Evolutionary conservation across 2,888 invertebrate species (phyloP), one percentile per base, ranked within the genome.

Genomic region (Pandemis corylana): DNA sequence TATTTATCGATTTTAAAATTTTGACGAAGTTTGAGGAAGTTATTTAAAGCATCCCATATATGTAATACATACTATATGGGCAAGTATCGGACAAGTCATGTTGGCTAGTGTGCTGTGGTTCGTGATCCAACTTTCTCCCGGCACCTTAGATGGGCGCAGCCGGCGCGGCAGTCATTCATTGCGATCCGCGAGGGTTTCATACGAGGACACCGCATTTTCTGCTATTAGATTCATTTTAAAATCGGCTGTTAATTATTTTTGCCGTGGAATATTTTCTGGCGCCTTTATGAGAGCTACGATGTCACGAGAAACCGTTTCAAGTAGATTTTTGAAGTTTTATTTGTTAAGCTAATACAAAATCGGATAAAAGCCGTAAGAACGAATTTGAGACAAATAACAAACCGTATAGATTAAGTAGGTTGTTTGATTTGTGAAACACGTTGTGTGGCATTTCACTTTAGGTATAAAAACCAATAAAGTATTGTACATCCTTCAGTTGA

Each of bases 121-220:
- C 80, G 78, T 78, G 78, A 79, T 78, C 41, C 74, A 61, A 79
- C 81, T 82, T 83, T 82, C 82, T 79, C 80, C 76, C 68, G 77
- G 72, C 71, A 72, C 80, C 80, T 76, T 80, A 81, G 74, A 80
- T 80, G 79, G 82, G 63, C 71, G 78, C 77, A 68, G 76, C 72
- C 67, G 77, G 75, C 77, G 76, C 62, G 77, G 62, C 77, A 74
- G 77, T 77, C 78, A 76, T 72, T 76, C 78, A 75, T 66, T 76
- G 78, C 75, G 74, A 76, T 72, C 78, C 76, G 75, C 76, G 41
- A 71, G 69, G 65, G 65, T 76, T 76, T 69, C 69, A 61, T 42
- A 49, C 59, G 59, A 65, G 41, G 44, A 61, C 53, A 9, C 64
- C 3, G 28, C 20, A n/a, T n/a, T 46, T n/a, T 15, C 15, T 9